These are phyloP conservation scores for Lepidochrysops patricia DNA, from an alignment of 2,888 invertebrate genomes.

Conservation along the genomic window DNA sequence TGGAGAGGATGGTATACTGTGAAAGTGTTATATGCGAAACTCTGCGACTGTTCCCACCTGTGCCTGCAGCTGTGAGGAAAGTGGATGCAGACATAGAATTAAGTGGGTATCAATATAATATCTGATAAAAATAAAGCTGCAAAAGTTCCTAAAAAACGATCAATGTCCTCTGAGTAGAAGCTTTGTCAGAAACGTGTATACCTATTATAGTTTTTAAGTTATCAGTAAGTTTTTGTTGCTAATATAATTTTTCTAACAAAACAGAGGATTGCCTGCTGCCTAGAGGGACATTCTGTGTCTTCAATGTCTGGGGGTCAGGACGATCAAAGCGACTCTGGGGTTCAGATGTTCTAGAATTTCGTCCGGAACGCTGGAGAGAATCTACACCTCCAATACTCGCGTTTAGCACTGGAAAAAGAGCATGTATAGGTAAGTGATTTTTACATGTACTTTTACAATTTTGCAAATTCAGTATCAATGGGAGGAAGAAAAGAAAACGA, in stretches of 20 bases:
- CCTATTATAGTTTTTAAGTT: background rate
- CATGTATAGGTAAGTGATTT: slow-evolving; percentile 39
- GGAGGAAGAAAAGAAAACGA: no score
- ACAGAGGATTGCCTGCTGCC: slow-evolving; percentile 42
- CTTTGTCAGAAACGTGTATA: no score
- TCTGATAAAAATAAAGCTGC: no score
- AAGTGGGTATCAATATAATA: slow-evolving; percentile 8
- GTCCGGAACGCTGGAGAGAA: slow-evolving; percentile 47
- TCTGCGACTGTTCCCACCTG: slow-evolving; percentile 16
- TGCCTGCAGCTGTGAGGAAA: slow-evolving; percentile 13
- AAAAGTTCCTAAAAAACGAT: no score
- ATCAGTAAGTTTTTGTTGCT: background rate
- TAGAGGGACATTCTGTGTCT: slow-evolving; percentile 33
- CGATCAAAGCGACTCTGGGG: slow-evolving; percentile 44
- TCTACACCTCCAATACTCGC: slow-evolving; percentile 27
- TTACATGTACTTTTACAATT: background rate
- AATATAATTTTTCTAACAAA: background rate
- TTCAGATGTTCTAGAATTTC: slow-evolving; percentile 35
- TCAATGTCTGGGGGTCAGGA: slow-evolving; percentile 45
- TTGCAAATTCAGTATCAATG: no score
- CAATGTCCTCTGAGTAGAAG: no score
- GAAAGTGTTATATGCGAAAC: slow-evolving; percentile 19
- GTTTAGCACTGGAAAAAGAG: slow-evolving; percentile 43
- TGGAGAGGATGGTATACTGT: slow-evolving; percentile 29
- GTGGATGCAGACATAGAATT: slow-evolving; percentile 18